These are phyloP conservation scores for Parazoanthus swiftii DNA, from an alignment of 92 coral and sea anemone genomes.

Conservation along the genomic window DNA sequence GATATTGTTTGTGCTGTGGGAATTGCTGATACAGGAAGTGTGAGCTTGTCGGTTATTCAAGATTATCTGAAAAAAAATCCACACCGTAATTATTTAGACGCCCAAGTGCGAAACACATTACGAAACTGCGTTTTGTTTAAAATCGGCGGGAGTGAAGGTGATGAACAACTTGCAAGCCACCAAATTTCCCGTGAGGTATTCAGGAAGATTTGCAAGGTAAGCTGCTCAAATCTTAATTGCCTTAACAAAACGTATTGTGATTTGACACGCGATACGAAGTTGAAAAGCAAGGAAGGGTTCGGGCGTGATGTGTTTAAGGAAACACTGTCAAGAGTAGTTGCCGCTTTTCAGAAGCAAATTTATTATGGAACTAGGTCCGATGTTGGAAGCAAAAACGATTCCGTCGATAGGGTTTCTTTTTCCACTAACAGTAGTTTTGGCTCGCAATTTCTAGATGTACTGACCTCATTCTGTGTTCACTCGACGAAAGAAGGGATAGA, in stretches of 20 bases:
- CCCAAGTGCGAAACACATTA: slow-evolving; percentile 59
- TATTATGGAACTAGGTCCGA: slow-evolving; percentile 7
- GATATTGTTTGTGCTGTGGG: slow-evolving; percentile 71
- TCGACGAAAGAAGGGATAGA: slow-evolving; percentile 49
- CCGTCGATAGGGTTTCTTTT: slow-evolving; percentile 26
- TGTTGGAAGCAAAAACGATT: slow-evolving; percentile 8
- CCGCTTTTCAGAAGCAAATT: slow-evolving; percentile 55
- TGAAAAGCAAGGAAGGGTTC: neutral
- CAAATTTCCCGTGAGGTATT: slow-evolving; percentile 79
- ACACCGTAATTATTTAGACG: slow-evolving; percentile 53
- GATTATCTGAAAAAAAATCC: slow-evolving; percentile 52
- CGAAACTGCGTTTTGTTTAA: slow-evolving; percentile 68
- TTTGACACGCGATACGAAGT: neutral
- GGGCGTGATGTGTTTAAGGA: slow-evolving; percentile 20
- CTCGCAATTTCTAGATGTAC: slow-evolving; percentile 59
- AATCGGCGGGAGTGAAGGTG: slow-evolving; percentile 48
- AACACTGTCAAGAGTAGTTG: slow-evolving; percentile 59
- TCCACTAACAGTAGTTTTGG: slow-evolving; percentile 57
- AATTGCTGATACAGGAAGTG: slow-evolving; percentile 57
- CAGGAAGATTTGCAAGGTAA: slow-evolving; percentile 71
- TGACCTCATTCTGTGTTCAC: slow-evolving; percentile 55
- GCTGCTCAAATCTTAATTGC: slow-evolving; percentile 45
- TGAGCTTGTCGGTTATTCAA: slow-evolving; percentile 57
- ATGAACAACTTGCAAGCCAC: slow-evolving; percentile 60
- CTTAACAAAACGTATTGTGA: slow-evolving; percentile 40